Base-by-base conservation (phyloP, 2,888 invertebrate species). In the Xestia xanthographa region DNA sequence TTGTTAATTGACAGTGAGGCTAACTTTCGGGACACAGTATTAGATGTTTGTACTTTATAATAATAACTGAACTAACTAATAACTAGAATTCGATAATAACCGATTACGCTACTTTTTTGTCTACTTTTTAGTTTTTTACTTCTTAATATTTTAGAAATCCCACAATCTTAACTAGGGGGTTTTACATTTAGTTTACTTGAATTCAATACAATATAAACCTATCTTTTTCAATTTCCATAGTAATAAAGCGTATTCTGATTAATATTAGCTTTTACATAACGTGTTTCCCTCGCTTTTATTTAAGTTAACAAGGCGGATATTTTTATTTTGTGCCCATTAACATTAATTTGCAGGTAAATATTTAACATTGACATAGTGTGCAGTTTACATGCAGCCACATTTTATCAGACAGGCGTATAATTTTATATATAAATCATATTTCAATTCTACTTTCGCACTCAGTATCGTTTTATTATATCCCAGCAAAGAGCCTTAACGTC, bases 381-480 rank as follows among this genome's bases (percentile, higher is more conserved):
- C 76, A 76, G 84, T 60, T 72, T 80, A 69, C 82, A 82, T 66
- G 48, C 48, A 66, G 26, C 43, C 66, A 77, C 66, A 80, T 69
- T 79, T 77, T 69, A 77, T 69, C 66, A 65, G n/a, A 14, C 56
- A 67, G 53, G 41, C 70, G 63, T 71, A 76, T 83, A 69, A 80
- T 87, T 80, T 78, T 76, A 71, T 73, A 71, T 63, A 83, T 85
- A 58, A 78, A 83, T 76, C 58, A 80, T 75, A 81, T 83, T 85
- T 80, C 82, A 73, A 76, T 84, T 83, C 79, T 72, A 76, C 75
- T 85, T 87, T 86, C 79, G 68, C 68, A 75, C 77, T 75, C 85
- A 60, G 81, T 73, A 56, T 72, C 72, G 63, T 83, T 82, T 80
- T 82, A 81, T 80, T 82, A 81, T 84, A 68, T 65, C 77, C 77